A percentile compares a stretch with the other conserved stretches of the same genome.
Evolutionary conservation across 1,140 invertebrate species (phyloP).

Genomic region (Ips typographus): DNA sequence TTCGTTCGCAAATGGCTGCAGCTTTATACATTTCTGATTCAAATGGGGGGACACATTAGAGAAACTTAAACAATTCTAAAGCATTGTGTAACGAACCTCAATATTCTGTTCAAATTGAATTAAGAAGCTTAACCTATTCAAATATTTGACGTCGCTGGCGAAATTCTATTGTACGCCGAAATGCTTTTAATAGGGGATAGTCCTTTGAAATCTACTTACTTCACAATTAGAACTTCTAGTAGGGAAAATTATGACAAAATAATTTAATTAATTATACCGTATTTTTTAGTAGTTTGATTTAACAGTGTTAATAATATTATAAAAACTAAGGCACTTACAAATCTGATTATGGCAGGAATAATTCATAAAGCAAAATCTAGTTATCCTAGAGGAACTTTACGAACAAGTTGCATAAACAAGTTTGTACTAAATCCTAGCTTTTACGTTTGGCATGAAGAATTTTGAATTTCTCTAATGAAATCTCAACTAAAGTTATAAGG

Average conservation of each 20-base stretch:
- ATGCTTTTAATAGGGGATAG: background rate
- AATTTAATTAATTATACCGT: too few species aligned
- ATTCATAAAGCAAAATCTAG: constrained; percentile 5
- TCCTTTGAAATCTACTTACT: background rate
- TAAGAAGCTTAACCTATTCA: constrained; percentile 9
- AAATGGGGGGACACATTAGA: background rate
- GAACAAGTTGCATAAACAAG: constrained; percentile 5
- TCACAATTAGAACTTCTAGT: too few species aligned
- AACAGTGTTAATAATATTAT: background rate
- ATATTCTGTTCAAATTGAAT: constrained; percentile 9
- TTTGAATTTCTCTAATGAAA: background rate
- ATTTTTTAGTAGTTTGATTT: background rate
- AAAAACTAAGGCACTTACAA: background rate
- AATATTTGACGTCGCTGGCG: constrained; percentile 4
- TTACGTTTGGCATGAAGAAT: background rate
- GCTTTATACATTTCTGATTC: background rate
- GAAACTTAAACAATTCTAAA: constrained; percentile 3
- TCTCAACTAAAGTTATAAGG: too few species aligned
- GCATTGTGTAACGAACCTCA: constrained; percentile 1
- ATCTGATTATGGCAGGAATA: background rate
- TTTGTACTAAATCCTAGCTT: background rate
- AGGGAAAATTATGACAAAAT: background rate
- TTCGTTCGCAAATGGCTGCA: background rate
- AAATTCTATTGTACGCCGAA: constrained; percentile 1
- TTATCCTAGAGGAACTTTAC: background rate